phyloP scores from a whole-genome alignment of 2,888 invertebrate species.

The Syrphus vitripennis region DNA sequence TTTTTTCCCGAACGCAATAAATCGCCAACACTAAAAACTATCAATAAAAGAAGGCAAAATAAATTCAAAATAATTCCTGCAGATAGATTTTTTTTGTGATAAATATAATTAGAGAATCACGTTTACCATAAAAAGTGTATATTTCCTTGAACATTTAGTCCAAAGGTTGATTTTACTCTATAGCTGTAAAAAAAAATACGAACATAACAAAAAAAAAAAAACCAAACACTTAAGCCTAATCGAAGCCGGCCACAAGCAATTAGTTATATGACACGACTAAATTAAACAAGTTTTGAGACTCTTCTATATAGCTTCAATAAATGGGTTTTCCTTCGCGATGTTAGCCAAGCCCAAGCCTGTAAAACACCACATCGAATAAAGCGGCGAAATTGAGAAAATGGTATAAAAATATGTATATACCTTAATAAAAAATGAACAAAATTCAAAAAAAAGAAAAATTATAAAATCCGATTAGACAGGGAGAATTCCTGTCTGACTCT shows the following conservation, averaged over 20 bases:
- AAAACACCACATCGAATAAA: neutral
- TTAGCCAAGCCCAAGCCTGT: neutral
- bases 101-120: no score
- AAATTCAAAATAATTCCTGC: no score
- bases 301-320: neutral
- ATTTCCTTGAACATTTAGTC: slow-evolving; percentile 22
- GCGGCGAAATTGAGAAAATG: slow-evolving; percentile 16
- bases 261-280: slow-evolving; percentile 42
- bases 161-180: slow-evolving; percentile 14
- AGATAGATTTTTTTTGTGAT: no score
- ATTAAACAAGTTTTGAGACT: slow-evolving; percentile 49
- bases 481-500: slow-evolving; percentile 64
- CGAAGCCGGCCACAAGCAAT: slow-evolving; percentile 42
- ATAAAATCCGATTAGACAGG: slow-evolving; percentile 37
- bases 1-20: no score
- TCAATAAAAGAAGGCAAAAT: no score
- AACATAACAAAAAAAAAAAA: no score
- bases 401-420: neutral
- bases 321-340: slow-evolving; percentile 10
- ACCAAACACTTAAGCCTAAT: slow-evolving; percentile 14
- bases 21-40: no score
- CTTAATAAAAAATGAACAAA: neutral
- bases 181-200: neutral
- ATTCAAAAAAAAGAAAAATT: neutral
- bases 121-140: no score